Evolutionary conservation across 1,140 invertebrate genomes (phyloP), one percentile per base, ranked within the genome.

Genomic region (Drosophila sulfurigaster): DNA sequence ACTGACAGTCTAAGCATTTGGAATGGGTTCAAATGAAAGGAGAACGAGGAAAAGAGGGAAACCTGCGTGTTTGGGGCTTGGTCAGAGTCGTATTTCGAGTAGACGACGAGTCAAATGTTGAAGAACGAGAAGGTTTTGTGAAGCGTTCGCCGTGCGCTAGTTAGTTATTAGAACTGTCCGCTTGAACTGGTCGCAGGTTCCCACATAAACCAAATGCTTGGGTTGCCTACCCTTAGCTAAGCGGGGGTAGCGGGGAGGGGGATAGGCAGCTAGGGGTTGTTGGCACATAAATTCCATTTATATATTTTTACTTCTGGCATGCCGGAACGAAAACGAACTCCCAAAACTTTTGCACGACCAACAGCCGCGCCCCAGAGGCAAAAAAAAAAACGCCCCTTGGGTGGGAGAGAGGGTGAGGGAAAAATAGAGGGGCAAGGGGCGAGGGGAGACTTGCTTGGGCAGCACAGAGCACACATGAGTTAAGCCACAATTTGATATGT

Each of bases 401-500:
- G 64, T 16, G 43, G 46, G 4, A 3, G 30, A 20, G 30, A 25
- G 10, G 10, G 35, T 25, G 20, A 3, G 20, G 20, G 20, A 4
- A 1, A 32, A 32, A 32, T 16, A 16, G 32, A 4, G 1, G 16
- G 32, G 30, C 43, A 6, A 32, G 16, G 13, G 4, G 25, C 11
- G 10, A 1, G 5, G 0, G 25, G 10, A 20, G 38, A 32, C 7
- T 11, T 11, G 15, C 7, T 56, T 30, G 46, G 32, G 35, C 32
- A 57, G 25, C 51, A 25, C 65, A 65, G 20, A 25, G 20, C 30
- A 32, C 73, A 83, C 66, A 78, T 65, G 80, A 69, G 85, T 73
- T 89, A 81, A 89, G 85, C 85, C 86, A 89, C 85, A 89, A 89
- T 90, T 89, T 89, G 85, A 89, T 89, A 85, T 89, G 85, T 89